Evolutionary conservation across 2,888 invertebrate species (phyloP).

Genomic region (Kryphioiulus occultus): DNA sequence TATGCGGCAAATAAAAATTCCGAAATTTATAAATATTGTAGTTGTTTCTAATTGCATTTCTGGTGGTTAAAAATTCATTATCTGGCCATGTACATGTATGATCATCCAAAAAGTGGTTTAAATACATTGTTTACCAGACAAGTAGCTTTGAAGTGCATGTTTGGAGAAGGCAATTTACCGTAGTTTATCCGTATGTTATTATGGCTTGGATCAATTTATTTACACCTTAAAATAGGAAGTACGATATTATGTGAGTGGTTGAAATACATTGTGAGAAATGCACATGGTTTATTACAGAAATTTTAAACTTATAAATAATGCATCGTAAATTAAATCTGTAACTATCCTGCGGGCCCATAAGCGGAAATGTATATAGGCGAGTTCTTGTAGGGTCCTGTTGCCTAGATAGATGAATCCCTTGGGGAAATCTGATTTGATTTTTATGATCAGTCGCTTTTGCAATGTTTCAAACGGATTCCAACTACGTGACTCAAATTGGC

Average conservation of each 20-base stretch:
- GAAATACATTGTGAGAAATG: too few species aligned
- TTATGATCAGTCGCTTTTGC: conserved; percentile 35
- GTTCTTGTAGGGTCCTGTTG: background rate
- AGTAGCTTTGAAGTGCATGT: too few species aligned
- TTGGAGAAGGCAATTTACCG: too few species aligned
- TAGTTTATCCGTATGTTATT: background rate
- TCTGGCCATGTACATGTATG: background rate
- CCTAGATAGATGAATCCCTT: background rate
- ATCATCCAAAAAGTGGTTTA: background rate
- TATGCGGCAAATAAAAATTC: background rate
- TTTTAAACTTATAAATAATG: background rate
- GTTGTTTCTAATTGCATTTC: background rate
- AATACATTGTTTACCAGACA: too few species aligned
- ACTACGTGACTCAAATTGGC: conserved; percentile 16
- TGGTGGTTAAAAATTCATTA: background rate
- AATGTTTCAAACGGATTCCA: conserved; percentile 20
- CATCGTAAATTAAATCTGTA: background rate
- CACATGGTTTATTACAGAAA: too few species aligned
- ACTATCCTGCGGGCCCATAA: background rate
- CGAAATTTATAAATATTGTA: background rate
- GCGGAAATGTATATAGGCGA: background rate
- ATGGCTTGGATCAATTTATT: background rate
- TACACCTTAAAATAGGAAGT: background rate
- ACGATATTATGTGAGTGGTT: too few species aligned
- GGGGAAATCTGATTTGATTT: conserved; percentile 8